Base-by-base conservation (phyloP, 2,888 invertebrate genomes). In the Allygus modestus region DNA sequence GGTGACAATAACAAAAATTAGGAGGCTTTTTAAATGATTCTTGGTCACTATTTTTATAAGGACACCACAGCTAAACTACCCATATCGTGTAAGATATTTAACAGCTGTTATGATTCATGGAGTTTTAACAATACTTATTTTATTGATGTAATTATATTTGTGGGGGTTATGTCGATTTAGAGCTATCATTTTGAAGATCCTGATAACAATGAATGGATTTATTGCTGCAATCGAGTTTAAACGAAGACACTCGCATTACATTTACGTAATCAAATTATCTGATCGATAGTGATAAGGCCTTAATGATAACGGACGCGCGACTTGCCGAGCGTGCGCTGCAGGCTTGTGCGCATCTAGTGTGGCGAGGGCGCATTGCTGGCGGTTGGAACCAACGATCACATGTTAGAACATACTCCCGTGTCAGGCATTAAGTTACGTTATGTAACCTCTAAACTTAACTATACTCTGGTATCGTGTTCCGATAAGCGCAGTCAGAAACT, bases 311-410 rank as follows among this genome's bases (percentile, higher is more conserved):
- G 51, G n/a, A n/a, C n/a, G n/a, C n/a, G n/a, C n/a, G n/a, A n/a
- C n/a, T n/a, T n/a, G n/a, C n/a, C n/a, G n/a, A n/a, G 51, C 51
- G 51, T n/a, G 51, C 51, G 51, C n/a, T 51, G 51, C 17, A 17
- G 17, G 51, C 51, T 5, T 17, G 17, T 51, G 51, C 51, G 51
- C 51, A 15, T n/a, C n/a, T n/a, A n/a, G n/a, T n/a, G n/a, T n/a
- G n/a, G n/a, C n/a, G n/a, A n/a, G n/a, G n/a, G n/a, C n/a, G n/a
- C n/a, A n/a, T n/a, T n/a, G n/a, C n/a, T n/a, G n/a, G n/a, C n/a
- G n/a, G n/a, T n/a, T n/a, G n/a, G n/a, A n/a, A n/a, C n/a, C n/a
- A n/a, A n/a, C n/a, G n/a, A n/a, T n/a, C n/a, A n/a, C n/a, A 51
- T 17, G 37, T 37, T 37, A 9, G 2, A 11, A 51, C 17, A 11